Evolutionary conservation across 2,113 vertebrate species (phyloP).

Genomic region (Pan troglodytes): NHGRI_mPanTro3-v2.1_pri NC_072412.2:78460001-78460500

Average conservation of each 20-base stretch:
- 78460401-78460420: not conserved
- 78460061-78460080: not conserved
- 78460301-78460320: not conserved
- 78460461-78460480: not conserved
- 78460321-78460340: no score
- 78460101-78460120: not conserved
- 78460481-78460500: not conserved
- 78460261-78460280: no score
- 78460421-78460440: not conserved
- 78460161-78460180: not conserved
- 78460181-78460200: not conserved
- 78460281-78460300: not conserved
- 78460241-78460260: not conserved
- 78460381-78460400: not conserved
- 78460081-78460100: not conserved
- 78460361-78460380: not conserved
- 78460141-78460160: not conserved
- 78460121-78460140: conserved; percentile 9
- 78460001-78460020: not conserved
- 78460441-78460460: not conserved
- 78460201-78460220: not conserved
- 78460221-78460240: not conserved
- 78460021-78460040: conserved; percentile 22
- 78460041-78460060: not conserved
- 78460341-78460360: not conserved